Evolutionary conservation across 2,113 vertebrate genomes (phyloP).

Genomic region (Albula goreensis): DNA sequence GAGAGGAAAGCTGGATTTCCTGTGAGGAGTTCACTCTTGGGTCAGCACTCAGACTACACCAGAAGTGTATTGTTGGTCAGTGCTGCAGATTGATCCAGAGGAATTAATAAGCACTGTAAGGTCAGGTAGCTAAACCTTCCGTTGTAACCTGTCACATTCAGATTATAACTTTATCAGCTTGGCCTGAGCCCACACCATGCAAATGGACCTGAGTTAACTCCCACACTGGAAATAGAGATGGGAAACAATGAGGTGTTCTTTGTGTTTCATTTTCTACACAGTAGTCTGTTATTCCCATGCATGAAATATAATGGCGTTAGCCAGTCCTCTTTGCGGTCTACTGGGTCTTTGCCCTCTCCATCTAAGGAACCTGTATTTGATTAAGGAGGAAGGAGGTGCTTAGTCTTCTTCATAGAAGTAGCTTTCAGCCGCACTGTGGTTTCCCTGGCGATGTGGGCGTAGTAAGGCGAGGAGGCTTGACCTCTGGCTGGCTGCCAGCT

Average conservation of each 20-base stretch:
- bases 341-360: neutral
- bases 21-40: constrained; percentile 16
- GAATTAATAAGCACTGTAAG: constrained; percentile 6
- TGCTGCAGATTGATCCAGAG: neutral
- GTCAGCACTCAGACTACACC: neutral
- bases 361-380: neutral
- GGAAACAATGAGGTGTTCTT: neutral
- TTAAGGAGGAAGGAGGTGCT: constrained; percentile 10
- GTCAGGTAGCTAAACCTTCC: constrained; percentile 2
- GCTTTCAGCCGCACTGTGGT: neutral
- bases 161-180: neutral
- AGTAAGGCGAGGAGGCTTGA: neutral
- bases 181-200: neutral
- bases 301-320: neutral
- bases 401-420: neutral
- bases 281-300: neutral
- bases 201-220: neutral
- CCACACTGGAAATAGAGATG: neutral
- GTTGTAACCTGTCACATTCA: neutral
- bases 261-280: neutral
- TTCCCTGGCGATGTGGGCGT: neutral
- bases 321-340: neutral
- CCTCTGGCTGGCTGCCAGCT: constrained; percentile 16
- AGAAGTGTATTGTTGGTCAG: neutral
- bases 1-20: constrained; percentile 27